Percentiles rank a stretch among this genome's conserved stretches.
phyloP scores from a whole-genome alignment of 2,888 invertebrate species.

The Eumacrocentrus americanus region DNA sequence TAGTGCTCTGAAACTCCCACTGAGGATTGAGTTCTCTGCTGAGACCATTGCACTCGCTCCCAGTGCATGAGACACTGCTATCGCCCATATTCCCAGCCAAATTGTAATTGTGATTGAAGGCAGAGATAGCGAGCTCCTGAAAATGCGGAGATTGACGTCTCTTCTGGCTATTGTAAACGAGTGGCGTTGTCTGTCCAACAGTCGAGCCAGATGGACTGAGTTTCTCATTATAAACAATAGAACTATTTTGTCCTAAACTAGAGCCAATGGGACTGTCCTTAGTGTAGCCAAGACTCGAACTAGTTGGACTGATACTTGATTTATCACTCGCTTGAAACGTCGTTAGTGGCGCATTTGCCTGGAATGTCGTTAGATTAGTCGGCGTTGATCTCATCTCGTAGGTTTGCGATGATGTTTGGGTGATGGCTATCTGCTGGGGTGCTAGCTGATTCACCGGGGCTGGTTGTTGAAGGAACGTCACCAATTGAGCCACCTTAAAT shows the following conservation, averaged over 20 bases:
- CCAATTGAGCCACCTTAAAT: constrained; percentile 73
- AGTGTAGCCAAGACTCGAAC: constrained; percentile 54
- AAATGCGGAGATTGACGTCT: constrained; percentile 44
- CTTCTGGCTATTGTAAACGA: constrained; percentile 51
- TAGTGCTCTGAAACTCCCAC: constrained; percentile 62
- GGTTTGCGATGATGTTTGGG: constrained; percentile 40
- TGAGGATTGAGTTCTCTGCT: constrained; percentile 62
- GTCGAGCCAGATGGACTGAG: constrained; percentile 55
- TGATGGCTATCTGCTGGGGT: constrained; percentile 59
- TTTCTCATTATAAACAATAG: constrained; percentile 51
- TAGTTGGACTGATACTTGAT: constrained; percentile 56
- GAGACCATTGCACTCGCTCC: constrained; percentile 42
- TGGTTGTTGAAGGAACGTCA: constrained; percentile 75
- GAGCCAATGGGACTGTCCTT: constrained; percentile 54
- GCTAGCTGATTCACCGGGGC: constrained; percentile 59
- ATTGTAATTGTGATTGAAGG: constrained; percentile 58
- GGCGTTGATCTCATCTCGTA: constrained; percentile 52
- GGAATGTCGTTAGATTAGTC: constrained; percentile 56
- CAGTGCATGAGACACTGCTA: constrained; percentile 37
- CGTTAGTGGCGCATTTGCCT: constrained; percentile 54
- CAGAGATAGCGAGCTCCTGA: constrained; percentile 58
- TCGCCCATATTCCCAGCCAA: constrained; percentile 33
- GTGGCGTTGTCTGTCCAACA: constrained; percentile 53
- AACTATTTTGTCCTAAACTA: constrained; percentile 52
- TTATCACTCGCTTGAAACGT: constrained; percentile 58